These are phyloP conservation scores for Xylocopa sonorina DNA, from an alignment of 1,140 invertebrate genomes.

Conservation along the genomic window DNA sequence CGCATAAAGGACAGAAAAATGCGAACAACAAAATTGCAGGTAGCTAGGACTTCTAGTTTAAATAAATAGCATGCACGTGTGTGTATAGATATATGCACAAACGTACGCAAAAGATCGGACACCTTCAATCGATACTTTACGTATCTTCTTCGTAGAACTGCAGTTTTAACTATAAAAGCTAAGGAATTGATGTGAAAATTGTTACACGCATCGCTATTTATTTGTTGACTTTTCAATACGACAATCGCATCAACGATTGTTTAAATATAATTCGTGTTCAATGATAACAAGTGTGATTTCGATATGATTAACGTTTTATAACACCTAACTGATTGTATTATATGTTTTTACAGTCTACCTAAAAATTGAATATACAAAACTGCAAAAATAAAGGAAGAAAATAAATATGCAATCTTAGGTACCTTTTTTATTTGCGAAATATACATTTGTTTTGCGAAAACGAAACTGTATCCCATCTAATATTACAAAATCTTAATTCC, in stretches of 20 bases:
- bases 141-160: not conserved
- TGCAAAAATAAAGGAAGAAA: not conserved
- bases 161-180: not conserved
- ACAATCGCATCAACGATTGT: not conserved
- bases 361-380: not conserved
- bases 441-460: not conserved
- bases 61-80: too few species aligned
- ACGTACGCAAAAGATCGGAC: not conserved
- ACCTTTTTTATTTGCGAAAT: not conserved
- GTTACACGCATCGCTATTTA: too few species aligned
- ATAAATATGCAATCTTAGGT: not conserved
- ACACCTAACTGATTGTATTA: too few species aligned
- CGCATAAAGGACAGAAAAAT: not conserved
- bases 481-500: not conserved
- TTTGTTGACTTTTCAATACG: too few species aligned
- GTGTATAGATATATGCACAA: too few species aligned
- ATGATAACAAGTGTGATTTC: too few species aligned
- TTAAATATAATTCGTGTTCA: too few species aligned
- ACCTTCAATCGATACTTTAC: not conserved
- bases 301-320: too few species aligned
- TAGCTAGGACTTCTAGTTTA: not conserved
- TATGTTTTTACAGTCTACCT: too few species aligned
- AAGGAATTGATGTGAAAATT: too few species aligned
- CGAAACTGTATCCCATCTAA: not conserved
- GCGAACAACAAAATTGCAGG: not conserved